phyloP scores from a whole-genome alignment of 2,888 invertebrate genomes.

The Thereva nobilitata region DNA sequence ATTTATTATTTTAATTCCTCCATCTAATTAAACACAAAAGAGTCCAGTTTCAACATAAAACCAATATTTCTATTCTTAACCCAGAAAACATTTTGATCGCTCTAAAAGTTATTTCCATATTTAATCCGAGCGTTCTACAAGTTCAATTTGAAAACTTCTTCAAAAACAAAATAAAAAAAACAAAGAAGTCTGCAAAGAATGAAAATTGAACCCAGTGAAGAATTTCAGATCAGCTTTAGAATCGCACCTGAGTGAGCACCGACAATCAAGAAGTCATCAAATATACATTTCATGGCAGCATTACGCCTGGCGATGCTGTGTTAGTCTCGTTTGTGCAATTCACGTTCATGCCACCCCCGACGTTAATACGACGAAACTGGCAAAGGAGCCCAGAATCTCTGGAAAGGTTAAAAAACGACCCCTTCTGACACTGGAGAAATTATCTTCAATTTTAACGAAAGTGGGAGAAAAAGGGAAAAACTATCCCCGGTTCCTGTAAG shows the following conservation, averaged over 20 bases:
- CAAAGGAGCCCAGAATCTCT: background rate
- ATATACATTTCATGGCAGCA: constrained; percentile 29
- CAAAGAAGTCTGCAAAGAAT: no score
- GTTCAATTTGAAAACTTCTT: no score
- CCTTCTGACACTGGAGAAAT: constrained; percentile 24
- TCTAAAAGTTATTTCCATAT: no score
- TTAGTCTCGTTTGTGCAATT: constrained; percentile 24
- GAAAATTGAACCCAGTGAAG: constrained; percentile 4
- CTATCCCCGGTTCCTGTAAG: constrained; percentile 22
- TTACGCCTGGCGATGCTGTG: constrained; percentile 6
- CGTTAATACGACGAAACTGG: background rate
- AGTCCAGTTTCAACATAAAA: no score
- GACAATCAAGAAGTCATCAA: constrained; percentile 35
- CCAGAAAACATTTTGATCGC: no score
- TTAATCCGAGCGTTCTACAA: no score
- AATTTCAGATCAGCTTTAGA: constrained; percentile 26
- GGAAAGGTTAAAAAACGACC: background rate
- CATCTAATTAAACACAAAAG: no score
- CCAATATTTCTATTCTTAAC: no score
- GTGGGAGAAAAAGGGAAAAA: constrained; percentile 9
- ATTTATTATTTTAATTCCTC: no score
- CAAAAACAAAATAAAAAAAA: no score
- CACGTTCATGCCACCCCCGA: constrained; percentile 9
- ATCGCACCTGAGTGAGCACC: constrained; percentile 26
- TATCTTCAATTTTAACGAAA: constrained; percentile 23